These are phyloP conservation scores for Drosophila gaucha DNA, from an alignment of 2,888 invertebrate genomes.

Conservation along the genomic window DNA sequence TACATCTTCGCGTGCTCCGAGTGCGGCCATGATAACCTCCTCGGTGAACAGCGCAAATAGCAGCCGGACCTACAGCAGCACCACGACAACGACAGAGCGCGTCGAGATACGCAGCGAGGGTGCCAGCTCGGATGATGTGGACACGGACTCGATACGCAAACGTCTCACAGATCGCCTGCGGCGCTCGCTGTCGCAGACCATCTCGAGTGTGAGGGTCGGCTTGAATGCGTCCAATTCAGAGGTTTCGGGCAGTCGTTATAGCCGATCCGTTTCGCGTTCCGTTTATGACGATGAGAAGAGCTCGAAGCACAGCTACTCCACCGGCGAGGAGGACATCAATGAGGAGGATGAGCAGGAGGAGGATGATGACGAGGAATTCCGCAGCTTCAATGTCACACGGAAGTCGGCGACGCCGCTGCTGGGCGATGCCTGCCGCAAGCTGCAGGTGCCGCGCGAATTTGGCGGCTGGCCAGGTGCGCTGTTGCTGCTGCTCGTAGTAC, in stretches of 20 bases:
- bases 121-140: slow-evolving; percentile 49
- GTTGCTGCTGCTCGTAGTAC: slow-evolving; percentile 70
- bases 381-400: slow-evolving; percentile 71
- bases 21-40: slow-evolving; percentile 53
- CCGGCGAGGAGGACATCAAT: slow-evolving; percentile 57
- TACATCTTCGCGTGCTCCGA: slow-evolving; percentile 65
- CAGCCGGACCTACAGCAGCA: slow-evolving; percentile 65
- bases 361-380: slow-evolving; percentile 60
- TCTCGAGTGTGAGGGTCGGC: slow-evolving; percentile 60
- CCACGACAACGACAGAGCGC: slow-evolving; percentile 75
- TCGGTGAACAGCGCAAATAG: slow-evolving; percentile 76
- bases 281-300: slow-evolving; percentile 83
- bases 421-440: slow-evolving; percentile 66
- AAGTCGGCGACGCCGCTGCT: slow-evolving; percentile 46
- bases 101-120: slow-evolving; percentile 79
- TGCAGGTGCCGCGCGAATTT: slow-evolving; percentile 77
- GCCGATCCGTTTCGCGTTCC: slow-evolving; percentile 80
- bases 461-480: slow-evolving; percentile 79
- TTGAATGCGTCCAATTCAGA: slow-evolving; percentile 51
- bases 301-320: slow-evolving; percentile 80
- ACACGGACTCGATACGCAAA: slow-evolving; percentile 76
- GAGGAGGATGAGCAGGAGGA: slow-evolving; percentile 52
- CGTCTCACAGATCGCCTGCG: slow-evolving; percentile 82
- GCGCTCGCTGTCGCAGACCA: slow-evolving; percentile 82
- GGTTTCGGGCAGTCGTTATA: slow-evolving; percentile 71